Evolutionary conservation across 1,140 invertebrate species (phyloP).

Genomic region (Rhyzopertha dominica): DNA sequence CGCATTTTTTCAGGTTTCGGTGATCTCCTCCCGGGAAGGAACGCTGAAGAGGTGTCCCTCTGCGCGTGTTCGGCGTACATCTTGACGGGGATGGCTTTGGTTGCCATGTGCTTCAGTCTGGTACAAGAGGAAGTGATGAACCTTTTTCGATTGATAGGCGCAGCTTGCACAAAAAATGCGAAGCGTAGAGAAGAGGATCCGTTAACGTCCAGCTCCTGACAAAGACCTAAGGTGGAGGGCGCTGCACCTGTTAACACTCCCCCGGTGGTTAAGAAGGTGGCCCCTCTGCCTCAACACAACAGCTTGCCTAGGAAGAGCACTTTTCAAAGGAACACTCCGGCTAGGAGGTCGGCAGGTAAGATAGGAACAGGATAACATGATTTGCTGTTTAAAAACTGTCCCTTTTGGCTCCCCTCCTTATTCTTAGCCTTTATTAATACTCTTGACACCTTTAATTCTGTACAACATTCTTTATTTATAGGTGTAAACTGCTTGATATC

Average conservation of each 20-base stretch:
- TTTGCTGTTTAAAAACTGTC: too few relatives aligned
- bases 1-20: slow-evolving; percentile 63
- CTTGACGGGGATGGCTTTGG: slow-evolving; percentile 87
- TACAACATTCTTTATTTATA: slow-evolving; percentile 1
- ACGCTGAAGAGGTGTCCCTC: slow-evolving; percentile 70
- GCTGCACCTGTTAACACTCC: slow-evolving; percentile 41
- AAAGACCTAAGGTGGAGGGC: slow-evolving; percentile 52
- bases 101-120: slow-evolving; percentile 95
- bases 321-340: slow-evolving; percentile 61
- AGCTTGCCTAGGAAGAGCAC: slow-evolving; percentile 57
- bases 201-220: slow-evolving; percentile 60
- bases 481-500: background rate
- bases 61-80: slow-evolving; percentile 83
- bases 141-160: slow-evolving; percentile 50
- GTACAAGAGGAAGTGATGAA: slow-evolving; percentile 87
- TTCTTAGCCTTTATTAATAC: background rate
- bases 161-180: slow-evolving; percentile 27
- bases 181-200: slow-evolving; percentile 52
- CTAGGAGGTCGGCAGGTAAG: slow-evolving; percentile 57
- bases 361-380: background rate
- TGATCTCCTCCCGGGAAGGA: slow-evolving; percentile 68
- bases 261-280: slow-evolving; percentile 48
- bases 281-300: slow-evolving; percentile 52
- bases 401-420: background rate
- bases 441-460: slow-evolving; percentile 3